Conservation (phyloP, 2,797 vertebrate species). For the Corythornis leucogaster region DNA sequence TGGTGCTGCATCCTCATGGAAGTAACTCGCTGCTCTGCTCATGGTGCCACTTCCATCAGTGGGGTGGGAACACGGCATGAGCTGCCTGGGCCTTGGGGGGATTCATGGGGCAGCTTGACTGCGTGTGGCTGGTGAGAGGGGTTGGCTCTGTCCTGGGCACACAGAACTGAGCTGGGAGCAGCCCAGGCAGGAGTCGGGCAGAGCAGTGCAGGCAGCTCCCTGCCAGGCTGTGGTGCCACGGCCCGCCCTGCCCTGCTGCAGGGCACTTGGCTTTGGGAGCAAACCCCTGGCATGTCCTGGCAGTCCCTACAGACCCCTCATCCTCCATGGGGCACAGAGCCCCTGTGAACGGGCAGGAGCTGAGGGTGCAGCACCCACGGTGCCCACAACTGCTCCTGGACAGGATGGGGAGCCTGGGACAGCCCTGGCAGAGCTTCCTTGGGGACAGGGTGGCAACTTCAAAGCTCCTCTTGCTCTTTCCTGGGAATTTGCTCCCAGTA, state of each 20-base stretch:
- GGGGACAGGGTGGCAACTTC: background rate
- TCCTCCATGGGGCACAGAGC: background rate
- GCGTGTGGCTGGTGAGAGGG: background rate
- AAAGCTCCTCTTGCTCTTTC: background rate
- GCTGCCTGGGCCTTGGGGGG: too few relatives aligned
- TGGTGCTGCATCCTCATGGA: accelerated
- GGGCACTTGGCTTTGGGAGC: background rate
- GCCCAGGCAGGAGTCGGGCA: accelerated
- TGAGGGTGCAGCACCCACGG: accelerated
- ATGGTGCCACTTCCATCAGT: accelerated
- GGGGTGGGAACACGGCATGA: accelerated
- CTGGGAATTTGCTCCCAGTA: background rate
- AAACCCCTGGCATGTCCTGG: accelerated
- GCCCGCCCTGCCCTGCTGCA: background rate
- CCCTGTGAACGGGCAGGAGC: background rate
- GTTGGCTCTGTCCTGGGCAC: background rate
- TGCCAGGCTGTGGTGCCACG: background rate
- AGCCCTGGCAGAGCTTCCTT: background rate
- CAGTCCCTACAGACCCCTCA: too few relatives aligned
- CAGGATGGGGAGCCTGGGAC: background rate
- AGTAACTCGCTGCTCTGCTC: background rate
- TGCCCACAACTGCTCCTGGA: background rate
- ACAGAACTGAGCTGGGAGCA: background rate
- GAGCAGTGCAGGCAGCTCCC: background rate
- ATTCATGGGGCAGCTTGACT: background rate